A percentile compares a stretch with the other conserved stretches of the same genome.
Evolutionary conservation across 1,140 invertebrate genomes (phyloP).

Genomic region (Drosophila albomicans): DNA sequence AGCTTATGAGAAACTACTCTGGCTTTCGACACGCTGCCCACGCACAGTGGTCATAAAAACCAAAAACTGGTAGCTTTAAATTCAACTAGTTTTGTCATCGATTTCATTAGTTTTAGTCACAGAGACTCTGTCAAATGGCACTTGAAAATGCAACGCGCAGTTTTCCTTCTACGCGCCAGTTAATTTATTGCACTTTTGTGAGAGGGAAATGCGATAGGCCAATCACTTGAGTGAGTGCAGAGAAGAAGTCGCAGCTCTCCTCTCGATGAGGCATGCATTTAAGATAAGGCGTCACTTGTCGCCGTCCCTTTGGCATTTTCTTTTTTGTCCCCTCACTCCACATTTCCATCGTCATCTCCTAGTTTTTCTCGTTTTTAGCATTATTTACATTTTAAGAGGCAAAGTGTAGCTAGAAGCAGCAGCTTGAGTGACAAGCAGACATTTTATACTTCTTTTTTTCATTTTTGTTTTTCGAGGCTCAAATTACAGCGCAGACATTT

Average conservation of each 20-base stretch:
- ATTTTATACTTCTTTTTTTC: conserved; percentile 36
- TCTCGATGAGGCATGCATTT: conserved; percentile 67
- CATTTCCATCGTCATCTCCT: conserved; percentile 14
- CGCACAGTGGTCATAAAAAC: not conserved
- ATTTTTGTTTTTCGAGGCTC: conserved; percentile 34
- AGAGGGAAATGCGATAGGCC: conserved; percentile 79
- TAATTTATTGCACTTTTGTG: conserved; percentile 81
- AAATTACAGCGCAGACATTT: conserved; percentile 50
- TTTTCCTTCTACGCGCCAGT: conserved; percentile 9
- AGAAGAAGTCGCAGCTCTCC: not conserved
- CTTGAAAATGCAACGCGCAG: conserved; percentile 20
- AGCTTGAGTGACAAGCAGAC: conserved; percentile 56
- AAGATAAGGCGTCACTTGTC: conserved; percentile 80
- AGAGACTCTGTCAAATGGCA: conserved; percentile 19
- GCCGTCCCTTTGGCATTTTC: conserved; percentile 52
- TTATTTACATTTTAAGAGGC: conserved; percentile 79
- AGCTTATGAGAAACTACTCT: not conserved
- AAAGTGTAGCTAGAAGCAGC: not conserved
- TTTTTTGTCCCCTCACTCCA: conserved; percentile 36
- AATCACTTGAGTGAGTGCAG: conserved; percentile 69
- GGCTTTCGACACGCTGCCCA: conserved; percentile 22
- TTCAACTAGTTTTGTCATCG: conserved; percentile 78
- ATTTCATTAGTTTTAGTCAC: conserved; percentile 69
- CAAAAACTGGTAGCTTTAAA: conserved; percentile 57
- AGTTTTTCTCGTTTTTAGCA: conserved; percentile 53